Percentiles rank a stretch among this genome's conserved stretches.
Conservation (phyloP, 35 echinoderm and acorn worm genomes). For the Acanthaster planci region DNA sequence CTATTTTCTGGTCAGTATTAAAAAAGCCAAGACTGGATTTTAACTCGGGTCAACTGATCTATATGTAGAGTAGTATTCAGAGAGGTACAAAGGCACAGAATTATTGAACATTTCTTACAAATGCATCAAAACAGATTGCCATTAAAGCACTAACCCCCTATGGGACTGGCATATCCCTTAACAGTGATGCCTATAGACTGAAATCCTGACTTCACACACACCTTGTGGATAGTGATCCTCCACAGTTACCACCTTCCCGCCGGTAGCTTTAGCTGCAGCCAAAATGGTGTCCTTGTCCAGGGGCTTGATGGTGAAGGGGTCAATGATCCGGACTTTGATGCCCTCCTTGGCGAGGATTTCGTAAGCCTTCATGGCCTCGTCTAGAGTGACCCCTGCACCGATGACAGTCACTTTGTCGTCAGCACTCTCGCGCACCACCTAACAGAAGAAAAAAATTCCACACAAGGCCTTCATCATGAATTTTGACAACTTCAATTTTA, state of each 20-base stretch:
- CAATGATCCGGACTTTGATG: slow-evolving; percentile 78
- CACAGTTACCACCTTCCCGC: slow-evolving; percentile 83
- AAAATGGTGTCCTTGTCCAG: slow-evolving; percentile 70
- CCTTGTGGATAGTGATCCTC: slow-evolving; percentile 96
- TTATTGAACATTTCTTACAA: no score
- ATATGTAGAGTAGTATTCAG: no score
- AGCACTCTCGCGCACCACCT: slow-evolving; percentile 68
- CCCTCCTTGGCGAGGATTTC: slow-evolving; percentile 63
- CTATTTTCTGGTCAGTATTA: no score
- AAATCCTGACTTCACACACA: slow-evolving; percentile 11
- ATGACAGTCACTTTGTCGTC: slow-evolving; percentile 75
- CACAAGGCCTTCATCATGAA: no score
- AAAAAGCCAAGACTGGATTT: no score
- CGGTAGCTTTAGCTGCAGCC: slow-evolving; percentile 72
- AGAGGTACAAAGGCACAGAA: no score
- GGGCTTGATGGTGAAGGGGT: slow-evolving; percentile 97
- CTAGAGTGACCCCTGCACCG: slow-evolving; percentile 80
- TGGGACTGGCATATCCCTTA: neutral
- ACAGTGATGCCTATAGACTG: neutral
- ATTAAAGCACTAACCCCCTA: neutral
- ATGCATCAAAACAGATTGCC: no score
- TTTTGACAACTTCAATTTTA: no score
- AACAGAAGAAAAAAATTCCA: neutral
- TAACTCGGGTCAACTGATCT: no score
- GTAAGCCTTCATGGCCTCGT: slow-evolving; percentile 69